A percentile compares a stretch with the other conserved stretches of the same genome.
Conservation (phyloP, 2,888 invertebrate species). For the Leptopilina drosophilae region DNA sequence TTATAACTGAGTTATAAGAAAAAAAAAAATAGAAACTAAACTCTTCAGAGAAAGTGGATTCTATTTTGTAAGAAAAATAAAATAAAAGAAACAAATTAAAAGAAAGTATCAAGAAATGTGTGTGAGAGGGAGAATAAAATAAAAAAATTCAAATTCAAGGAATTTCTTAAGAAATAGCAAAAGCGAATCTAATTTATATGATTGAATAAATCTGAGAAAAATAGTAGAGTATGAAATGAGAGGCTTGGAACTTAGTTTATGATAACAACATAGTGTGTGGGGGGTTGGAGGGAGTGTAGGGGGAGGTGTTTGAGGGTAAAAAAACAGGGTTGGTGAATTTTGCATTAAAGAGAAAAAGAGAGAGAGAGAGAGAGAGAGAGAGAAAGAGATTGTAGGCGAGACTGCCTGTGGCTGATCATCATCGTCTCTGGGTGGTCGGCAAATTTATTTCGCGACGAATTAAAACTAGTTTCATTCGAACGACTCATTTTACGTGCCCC, state of each 20-base stretch:
- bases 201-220: slow-evolving; percentile 25
- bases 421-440: slow-evolving; percentile 47
- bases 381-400: slow-evolving; percentile 39
- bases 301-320: background rate
- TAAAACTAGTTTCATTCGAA: slow-evolving; percentile 65
- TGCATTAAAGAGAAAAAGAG: background rate
- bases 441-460: slow-evolving; percentile 55
- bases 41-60: too few relatives aligned
- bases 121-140: background rate
- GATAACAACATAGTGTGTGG: background rate
- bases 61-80: background rate
- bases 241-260: slow-evolving; percentile 18
- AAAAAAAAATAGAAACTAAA: too few relatives aligned
- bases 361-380: slow-evolving; percentile 28
- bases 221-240: slow-evolving; percentile 3
- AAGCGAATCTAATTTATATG: slow-evolving; percentile 29
- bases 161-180: slow-evolving; percentile 6
- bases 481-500: slow-evolving; percentile 60
- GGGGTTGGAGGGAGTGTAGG: background rate
- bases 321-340: slow-evolving; percentile 6
- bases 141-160: background rate
- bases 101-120: background rate
- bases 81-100: background rate
- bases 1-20: too few relatives aligned
- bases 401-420: slow-evolving; percentile 32